A percentile compares a stretch with the other conserved stretches of the same genome.
Evolutionary conservation across 2,888 invertebrate genomes (phyloP).

Genomic region (Macrosiphum euphorbiae): DNA sequence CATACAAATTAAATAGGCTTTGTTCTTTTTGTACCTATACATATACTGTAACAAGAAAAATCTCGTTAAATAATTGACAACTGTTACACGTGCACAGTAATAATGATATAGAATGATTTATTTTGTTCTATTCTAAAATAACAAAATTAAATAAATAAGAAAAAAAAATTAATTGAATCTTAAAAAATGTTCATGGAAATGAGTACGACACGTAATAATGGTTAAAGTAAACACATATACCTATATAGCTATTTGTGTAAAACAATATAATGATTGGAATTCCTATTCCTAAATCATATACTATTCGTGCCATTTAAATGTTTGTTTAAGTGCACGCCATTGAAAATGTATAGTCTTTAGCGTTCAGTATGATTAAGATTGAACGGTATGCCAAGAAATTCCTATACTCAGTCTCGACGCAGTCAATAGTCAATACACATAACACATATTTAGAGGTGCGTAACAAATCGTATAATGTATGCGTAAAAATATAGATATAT

Average conservation of each 20-base stretch:
- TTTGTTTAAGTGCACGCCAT: neutral
- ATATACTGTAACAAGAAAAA: neutral
- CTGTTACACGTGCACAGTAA: neutral
- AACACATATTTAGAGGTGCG: neutral
- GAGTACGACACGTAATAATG: neutral
- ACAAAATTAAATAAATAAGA: neutral
- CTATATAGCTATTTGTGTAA: neutral
- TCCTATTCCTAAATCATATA: neutral
- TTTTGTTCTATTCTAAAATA: neutral
- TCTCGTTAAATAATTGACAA: neutral
- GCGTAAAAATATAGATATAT: constrained; percentile 23
- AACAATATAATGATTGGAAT: constrained; percentile 13
- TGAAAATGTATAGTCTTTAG: neutral
- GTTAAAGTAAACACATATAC: neutral
- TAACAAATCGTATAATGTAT: constrained; percentile 29
- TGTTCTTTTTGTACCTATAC: neutral
- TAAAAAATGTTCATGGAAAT: neutral
- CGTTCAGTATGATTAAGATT: constrained; percentile 38
- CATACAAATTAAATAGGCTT: neutral
- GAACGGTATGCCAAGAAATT: constrained; percentile 25
- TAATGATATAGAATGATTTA: neutral
- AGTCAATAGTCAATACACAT: neutral
- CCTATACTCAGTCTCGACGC: neutral
- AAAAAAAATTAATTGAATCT: neutral
- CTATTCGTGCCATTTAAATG: constrained; percentile 36